Conservation (phyloP, 1,140 invertebrate species). For the Phthorimaea operculella region DNA sequence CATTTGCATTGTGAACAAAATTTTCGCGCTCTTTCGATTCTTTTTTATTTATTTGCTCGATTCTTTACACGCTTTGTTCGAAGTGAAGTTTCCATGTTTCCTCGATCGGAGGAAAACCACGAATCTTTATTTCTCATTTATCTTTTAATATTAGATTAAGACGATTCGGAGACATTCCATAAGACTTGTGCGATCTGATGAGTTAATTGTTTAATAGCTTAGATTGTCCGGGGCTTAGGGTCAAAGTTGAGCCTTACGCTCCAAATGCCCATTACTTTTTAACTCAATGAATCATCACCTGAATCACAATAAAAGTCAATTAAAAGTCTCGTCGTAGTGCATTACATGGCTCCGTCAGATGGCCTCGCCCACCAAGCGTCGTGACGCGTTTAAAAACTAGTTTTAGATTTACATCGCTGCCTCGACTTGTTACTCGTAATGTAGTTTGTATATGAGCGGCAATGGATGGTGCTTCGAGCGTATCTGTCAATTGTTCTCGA, state of each 20-base stretch:
- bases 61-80: neutral
- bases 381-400: slow-evolving; percentile 10
- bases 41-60: slow-evolving; percentile 6
- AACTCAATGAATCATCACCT: slow-evolving; percentile 26
- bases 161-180: neutral
- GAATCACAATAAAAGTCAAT: slow-evolving; percentile 32
- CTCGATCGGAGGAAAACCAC: slow-evolving; percentile 10
- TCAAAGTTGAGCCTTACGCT: slow-evolving; percentile 17
- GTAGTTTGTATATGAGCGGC: slow-evolving; percentile 21
- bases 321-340: slow-evolving; percentile 20
- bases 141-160: neutral
- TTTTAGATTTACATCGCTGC: slow-evolving; percentile 18
- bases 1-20: neutral
- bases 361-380: slow-evolving; percentile 31
- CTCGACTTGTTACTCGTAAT: slow-evolving; percentile 23
- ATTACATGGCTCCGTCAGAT: slow-evolving; percentile 15
- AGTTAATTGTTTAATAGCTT: neutral
- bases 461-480: slow-evolving; percentile 22
- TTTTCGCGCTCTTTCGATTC: slow-evolving; percentile 8
- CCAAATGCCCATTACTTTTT: slow-evolving; percentile 29
- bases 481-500: slow-evolving; percentile 11
- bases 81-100: slow-evolving; percentile 12
- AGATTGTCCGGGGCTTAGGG: slow-evolving; percentile 16
- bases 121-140: slow-evolving; percentile 10
- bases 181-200: neutral